Base-by-base conservation (phyloP, 1,140 invertebrate genomes). In the Thaumetopoea pityocampa region DNA sequence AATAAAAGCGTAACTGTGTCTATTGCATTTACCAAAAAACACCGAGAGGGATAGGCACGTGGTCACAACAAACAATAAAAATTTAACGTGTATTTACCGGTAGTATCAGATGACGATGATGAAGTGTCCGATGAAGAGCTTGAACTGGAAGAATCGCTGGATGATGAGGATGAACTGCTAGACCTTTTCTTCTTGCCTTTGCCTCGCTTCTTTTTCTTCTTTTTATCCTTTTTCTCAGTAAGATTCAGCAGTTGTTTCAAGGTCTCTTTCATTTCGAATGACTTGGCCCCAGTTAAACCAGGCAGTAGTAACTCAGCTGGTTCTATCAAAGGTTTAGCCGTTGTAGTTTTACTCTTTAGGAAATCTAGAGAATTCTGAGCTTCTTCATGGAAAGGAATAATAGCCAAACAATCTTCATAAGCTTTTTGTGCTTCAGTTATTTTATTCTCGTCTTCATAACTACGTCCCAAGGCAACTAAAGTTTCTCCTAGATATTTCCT, bases 401-500 rank as follows among this genome's bases (percentile, higher is more conserved):
- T 90, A 5, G 89, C 87, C 8, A 96, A 76, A 67, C 93, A 95
- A 62, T 92, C 92, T 61, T 92, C 92, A 58, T 96, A 96, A 0
- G 92, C 91, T 48, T 93, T 93, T 10, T 93, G 87, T 2, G 94
- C 94, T 44, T 96, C 93, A n/a, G 94, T 90, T 24, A 92, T 89
- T 57, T 94, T 94, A 55, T 93, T 93, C 51, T 94, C 92, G 55
- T 94, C 93, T 68, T 94, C 93, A 65, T 92, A 94, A 65, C 92
- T 94, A 46, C 92, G 89, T 60, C 90, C 94, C 54, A 92, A 82
- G 0, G 95, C 96, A 1, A 97, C 91, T 6, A 98, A 78, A 1
- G 96, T 98, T 77, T 98, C 95, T 10, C 94, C 93, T 87, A 97
- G 91, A 84, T 98, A 98, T 80, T 97, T 97, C 33, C 93, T 90